phyloP scores from a whole-genome alignment of 2,797 vertebrate species.

The Anguilla marmorata region DNA sequence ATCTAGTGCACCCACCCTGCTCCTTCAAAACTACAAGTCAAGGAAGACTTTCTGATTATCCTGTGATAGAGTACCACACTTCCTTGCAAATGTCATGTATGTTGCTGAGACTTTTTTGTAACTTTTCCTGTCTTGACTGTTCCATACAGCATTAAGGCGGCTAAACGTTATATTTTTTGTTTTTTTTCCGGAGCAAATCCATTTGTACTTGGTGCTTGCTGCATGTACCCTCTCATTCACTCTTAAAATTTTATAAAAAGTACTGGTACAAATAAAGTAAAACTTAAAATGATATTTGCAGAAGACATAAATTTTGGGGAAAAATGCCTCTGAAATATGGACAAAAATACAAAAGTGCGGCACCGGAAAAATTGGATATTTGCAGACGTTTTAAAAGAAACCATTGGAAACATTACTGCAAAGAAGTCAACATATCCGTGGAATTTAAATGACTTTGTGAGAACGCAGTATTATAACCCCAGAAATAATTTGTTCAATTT shows the following conservation, averaged over 20 bases:
- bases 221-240: neutral
- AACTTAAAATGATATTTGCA: neutral
- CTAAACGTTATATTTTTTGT: neutral
- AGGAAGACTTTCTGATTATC: neutral
- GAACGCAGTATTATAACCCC: neutral
- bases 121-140: neutral
- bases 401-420: neutral
- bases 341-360: no score
- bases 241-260: neutral
- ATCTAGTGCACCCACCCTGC: no score
- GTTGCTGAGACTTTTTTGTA: neutral
- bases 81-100: neutral
- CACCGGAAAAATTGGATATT: no score
- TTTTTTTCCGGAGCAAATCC: no score
- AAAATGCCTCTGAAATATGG: no score
- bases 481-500: slow-evolving; percentile 5
- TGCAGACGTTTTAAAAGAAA: neutral
- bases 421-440: neutral
- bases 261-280: neutral
- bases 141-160: neutral
- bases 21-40: neutral
- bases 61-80: neutral
- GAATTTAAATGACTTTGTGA: neutral
- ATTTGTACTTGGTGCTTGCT: no score
- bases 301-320: neutral